Evolutionary conservation across 2,113 vertebrate genomes (phyloP).

Genomic region (Cygnus buccinator): DNA sequence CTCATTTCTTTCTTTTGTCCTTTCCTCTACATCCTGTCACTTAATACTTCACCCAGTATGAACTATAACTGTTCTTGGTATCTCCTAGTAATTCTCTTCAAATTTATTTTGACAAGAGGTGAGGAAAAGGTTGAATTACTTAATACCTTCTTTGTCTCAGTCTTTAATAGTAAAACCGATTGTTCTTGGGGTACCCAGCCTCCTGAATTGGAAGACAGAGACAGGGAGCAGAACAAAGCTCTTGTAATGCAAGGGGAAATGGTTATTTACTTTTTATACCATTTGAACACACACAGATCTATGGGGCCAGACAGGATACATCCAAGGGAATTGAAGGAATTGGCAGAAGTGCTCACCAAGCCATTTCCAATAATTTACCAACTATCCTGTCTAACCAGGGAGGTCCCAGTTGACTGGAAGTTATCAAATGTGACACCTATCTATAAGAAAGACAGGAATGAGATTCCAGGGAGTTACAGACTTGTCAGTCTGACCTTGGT

Average conservation of each 20-base stretch:
- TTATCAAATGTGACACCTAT: background rate
- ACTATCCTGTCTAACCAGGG: background rate
- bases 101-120: too few species aligned
- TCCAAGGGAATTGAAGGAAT: background rate
- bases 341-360: background rate
- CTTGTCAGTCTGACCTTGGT: background rate
- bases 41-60: background rate
- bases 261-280: too few species aligned
- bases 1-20: background rate
- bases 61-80: background rate
- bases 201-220: too few species aligned
- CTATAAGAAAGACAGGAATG: background rate
- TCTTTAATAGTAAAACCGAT: too few species aligned
- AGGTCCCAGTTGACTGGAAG: background rate
- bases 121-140: too few species aligned
- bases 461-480: too few species aligned
- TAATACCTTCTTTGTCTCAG: too few species aligned
- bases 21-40: background rate
- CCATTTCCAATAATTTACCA: background rate
- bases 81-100: background rate
- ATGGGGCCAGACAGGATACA: background rate
- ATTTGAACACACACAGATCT: background rate
- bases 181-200: too few species aligned
- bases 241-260: too few species aligned
- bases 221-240: too few species aligned